Percentiles rank a stretch among this genome's conserved stretches.
Conservation (phyloP, 2,113 vertebrate genomes). For the Pipa parva region DNA sequence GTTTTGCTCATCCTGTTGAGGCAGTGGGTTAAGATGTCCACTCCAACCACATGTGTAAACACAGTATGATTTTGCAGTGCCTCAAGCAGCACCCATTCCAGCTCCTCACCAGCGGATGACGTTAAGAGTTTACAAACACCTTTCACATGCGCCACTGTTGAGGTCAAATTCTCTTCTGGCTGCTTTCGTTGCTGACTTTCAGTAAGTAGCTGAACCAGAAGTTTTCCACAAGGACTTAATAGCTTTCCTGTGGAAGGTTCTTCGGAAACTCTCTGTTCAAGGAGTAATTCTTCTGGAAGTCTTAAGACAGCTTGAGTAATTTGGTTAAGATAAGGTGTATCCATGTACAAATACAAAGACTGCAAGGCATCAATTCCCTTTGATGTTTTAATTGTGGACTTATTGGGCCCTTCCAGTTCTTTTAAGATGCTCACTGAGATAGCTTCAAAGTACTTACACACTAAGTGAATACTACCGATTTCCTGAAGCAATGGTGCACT, state of each 20-base stretch:
- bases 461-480: slow-evolving; percentile 50
- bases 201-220: slow-evolving; percentile 71
- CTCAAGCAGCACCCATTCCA: slow-evolving; percentile 69
- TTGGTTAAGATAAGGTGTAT: slow-evolving; percentile 59
- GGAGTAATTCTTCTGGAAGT: slow-evolving; percentile 67
- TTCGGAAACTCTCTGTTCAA: slow-evolving; percentile 39
- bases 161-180: slow-evolving; percentile 47
- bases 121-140: slow-evolving; percentile 70
- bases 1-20: slow-evolving; percentile 53
- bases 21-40: slow-evolving; percentile 70
- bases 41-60: slow-evolving; percentile 57
- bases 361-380: slow-evolving; percentile 67
- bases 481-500: slow-evolving; percentile 56
- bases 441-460: slow-evolving; percentile 62
- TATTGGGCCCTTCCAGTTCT: slow-evolving; percentile 57
- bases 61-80: slow-evolving; percentile 63
- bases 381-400: slow-evolving; percentile 45
- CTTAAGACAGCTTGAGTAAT: slow-evolving; percentile 69
- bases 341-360: slow-evolving; percentile 71
- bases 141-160: slow-evolving; percentile 66
- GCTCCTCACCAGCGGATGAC: slow-evolving; percentile 58
- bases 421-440: slow-evolving; percentile 61
- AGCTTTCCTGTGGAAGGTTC: slow-evolving; percentile 31
- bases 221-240: slow-evolving; percentile 69
- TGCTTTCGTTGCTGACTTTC: slow-evolving; percentile 47